Percentiles rank a stretch among this genome's conserved stretches.
phyloP scores from a whole-genome alignment of 2,113 vertebrate species.

The Tychaedon coryphoeus region DNA sequence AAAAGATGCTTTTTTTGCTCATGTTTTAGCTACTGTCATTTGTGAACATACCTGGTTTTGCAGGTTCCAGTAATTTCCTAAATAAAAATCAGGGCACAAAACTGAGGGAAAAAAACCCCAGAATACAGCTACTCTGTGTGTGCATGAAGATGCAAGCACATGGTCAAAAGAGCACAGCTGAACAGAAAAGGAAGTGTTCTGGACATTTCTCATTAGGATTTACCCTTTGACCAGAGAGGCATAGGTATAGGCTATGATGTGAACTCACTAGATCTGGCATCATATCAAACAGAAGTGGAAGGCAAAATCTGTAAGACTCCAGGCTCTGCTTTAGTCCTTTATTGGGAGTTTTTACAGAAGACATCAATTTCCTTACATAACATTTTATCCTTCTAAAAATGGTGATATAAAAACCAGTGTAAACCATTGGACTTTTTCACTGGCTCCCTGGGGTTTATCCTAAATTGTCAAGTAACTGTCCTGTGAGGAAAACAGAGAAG shows the following conservation, averaged over 20 bases:
- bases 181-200: background rate
- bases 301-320: background rate
- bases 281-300: background rate
- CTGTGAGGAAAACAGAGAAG: background rate
- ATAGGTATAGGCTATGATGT: background rate
- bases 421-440: background rate
- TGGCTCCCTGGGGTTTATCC: background rate
- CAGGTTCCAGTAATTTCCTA: background rate
- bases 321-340: background rate
- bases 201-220: background rate
- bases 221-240: background rate
- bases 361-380: background rate
- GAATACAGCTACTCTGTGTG: background rate
- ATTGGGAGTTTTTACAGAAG: background rate
- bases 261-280: background rate
- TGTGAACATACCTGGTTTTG: background rate
- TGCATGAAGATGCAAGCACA: background rate
- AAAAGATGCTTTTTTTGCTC: background rate
- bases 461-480: background rate
- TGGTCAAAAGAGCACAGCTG: background rate
- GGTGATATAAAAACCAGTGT: background rate
- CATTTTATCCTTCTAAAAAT: background rate
- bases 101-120: accelerated
- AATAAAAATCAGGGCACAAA: background rate
- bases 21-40: background rate